A percentile compares a stretch with the other conserved stretches of the same genome.
These are phyloP conservation scores for Bucorvus abyssinicus DNA, from an alignment of 2,797 vertebrate species.

Conservation along the genomic window DNA sequence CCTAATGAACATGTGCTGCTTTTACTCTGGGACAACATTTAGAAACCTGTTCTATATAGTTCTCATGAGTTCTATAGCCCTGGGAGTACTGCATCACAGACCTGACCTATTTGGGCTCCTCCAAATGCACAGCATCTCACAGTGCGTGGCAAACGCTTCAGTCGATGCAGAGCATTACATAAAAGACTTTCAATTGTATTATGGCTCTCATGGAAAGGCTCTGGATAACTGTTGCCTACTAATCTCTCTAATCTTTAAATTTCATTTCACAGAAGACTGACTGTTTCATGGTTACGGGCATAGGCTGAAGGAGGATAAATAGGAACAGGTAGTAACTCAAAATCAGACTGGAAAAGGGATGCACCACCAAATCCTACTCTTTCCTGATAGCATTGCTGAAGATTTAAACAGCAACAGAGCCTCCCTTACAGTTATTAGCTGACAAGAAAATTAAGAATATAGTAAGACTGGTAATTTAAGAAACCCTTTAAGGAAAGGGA, in stretches of 20 bases:
- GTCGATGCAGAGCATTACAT: background rate
- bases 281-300: background rate
- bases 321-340: background rate
- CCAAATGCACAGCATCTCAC: background rate
- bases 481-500: background rate
- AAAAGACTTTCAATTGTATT: background rate
- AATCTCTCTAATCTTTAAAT: conserved; percentile 9
- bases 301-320: background rate
- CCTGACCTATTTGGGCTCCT: background rate
- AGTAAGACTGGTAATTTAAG: background rate
- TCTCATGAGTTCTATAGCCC: background rate
- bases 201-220: background rate
- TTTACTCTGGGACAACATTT: background rate
- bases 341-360: background rate
- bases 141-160: background rate
- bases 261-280: background rate
- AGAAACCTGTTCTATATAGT: background rate
- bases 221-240: background rate
- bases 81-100: background rate
- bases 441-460: background rate
- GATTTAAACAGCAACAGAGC: background rate
- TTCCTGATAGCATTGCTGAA: background rate
- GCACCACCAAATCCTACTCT: background rate
- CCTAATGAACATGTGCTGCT: background rate
- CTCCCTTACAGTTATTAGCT: background rate